Percentiles rank a stretch among this genome's conserved stretches.
Conservation (phyloP, 1,140 invertebrate species). For the Tribolium castaneum region DNA sequence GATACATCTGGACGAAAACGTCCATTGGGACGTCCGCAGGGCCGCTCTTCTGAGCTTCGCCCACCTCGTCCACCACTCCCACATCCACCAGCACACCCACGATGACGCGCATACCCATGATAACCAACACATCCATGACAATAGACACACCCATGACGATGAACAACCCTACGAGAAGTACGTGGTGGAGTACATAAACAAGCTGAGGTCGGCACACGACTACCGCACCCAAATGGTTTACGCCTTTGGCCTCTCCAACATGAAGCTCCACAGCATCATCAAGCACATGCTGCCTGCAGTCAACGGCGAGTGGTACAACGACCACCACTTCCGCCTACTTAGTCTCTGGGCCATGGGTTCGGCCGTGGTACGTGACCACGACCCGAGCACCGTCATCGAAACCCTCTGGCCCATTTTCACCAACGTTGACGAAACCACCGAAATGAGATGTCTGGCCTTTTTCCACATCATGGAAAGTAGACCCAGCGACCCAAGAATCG, state of each 20-base stretch:
- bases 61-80: slow-evolving; percentile 60
- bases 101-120: not conserved
- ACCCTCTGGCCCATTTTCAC: slow-evolving; percentile 64
- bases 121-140: not conserved
- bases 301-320: slow-evolving; percentile 43
- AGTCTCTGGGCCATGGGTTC: slow-evolving; percentile 60
- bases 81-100: slow-evolving; percentile 18
- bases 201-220: slow-evolving; percentile 50
- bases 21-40: slow-evolving; percentile 54
- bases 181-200: slow-evolving; percentile 50
- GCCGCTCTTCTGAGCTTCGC: slow-evolving; percentile 62
- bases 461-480: slow-evolving; percentile 61
- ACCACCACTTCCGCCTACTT: slow-evolving; percentile 58
- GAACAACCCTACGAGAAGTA: slow-evolving; percentile 47
- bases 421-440: slow-evolving; percentile 56
- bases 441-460: slow-evolving; percentile 62
- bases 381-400: slow-evolving; percentile 56
- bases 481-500: slow-evolving; percentile 57
- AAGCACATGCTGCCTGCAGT: slow-evolving; percentile 52
- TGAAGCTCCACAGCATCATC: slow-evolving; percentile 48
- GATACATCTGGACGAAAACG: slow-evolving; percentile 48
- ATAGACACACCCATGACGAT: not conserved
- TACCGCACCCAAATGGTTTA: slow-evolving; percentile 47
- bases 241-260: slow-evolving; percentile 55
- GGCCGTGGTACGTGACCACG: slow-evolving; percentile 42